phyloP scores from a whole-genome alignment of 2,888 invertebrate genomes.

The Thera britannica region DNA sequence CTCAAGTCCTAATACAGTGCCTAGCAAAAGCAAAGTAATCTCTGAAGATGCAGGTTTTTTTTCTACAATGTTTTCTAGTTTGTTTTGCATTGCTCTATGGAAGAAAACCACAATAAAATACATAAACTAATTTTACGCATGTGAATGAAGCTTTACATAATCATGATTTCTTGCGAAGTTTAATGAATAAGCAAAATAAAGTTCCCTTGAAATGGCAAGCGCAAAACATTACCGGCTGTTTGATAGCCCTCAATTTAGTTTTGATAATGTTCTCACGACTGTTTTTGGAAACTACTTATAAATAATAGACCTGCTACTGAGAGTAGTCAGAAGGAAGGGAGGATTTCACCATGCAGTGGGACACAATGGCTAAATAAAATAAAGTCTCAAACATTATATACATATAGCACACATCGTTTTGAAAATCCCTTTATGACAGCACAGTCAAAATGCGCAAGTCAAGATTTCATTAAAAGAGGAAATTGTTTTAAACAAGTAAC shows the following conservation, averaged over 20 bases:
- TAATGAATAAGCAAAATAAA: background rate
- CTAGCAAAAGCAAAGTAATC: too few relatives aligned
- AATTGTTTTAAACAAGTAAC: conserved; percentile 16
- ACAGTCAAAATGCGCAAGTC: background rate
- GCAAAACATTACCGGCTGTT: background rate
- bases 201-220: background rate
- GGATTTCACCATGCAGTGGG: too few relatives aligned
- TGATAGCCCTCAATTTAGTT: background rate
- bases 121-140: background rate
- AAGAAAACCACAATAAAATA: conserved; percentile 1
- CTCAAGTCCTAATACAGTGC: too few relatives aligned
- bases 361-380: too few relatives aligned
- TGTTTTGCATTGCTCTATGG: too few relatives aligned
- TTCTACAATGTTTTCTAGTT: background rate
- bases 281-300: too few relatives aligned
- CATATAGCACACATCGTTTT: too few relatives aligned
- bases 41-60: background rate
- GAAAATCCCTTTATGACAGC: too few relatives aligned
- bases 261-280: too few relatives aligned
- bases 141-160: conserved; percentile 6
- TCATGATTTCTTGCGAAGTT: background rate
- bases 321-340: too few relatives aligned
- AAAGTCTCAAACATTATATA: too few relatives aligned
- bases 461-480: conserved; percentile 12
- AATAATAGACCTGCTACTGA: too few relatives aligned